These are phyloP conservation scores for Gymnoscopelus braueri DNA, from an alignment of 2,797 vertebrate species.

Conservation along the genomic window DNA sequence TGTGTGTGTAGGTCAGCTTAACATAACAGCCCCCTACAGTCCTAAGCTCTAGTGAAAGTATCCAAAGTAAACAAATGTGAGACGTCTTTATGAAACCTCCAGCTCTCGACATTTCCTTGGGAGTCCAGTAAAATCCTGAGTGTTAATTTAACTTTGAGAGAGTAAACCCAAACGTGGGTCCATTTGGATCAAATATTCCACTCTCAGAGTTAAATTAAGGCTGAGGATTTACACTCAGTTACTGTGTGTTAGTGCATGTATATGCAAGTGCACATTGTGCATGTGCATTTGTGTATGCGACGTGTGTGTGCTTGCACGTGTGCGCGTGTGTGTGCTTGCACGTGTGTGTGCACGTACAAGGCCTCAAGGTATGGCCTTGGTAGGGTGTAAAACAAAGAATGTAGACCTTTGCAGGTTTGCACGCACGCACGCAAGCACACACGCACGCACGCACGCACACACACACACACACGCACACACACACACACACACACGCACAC, in stretches of 20 bases:
- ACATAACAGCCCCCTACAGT: neutral
- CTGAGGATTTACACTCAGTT: neutral
- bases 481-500: neutral
- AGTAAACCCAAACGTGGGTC: no score
- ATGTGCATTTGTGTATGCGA: no score
- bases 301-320: neutral
- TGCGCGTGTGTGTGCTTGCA: neutral
- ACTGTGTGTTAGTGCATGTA: no score
- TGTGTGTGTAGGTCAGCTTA: neutral
- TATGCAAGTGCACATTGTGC: neutral
- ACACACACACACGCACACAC: neutral
- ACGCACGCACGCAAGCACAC: neutral
- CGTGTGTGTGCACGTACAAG: constrained; percentile 1
- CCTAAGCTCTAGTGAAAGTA: constrained; percentile 31
- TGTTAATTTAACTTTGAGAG: no score
- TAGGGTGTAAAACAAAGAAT: constrained; percentile 3
- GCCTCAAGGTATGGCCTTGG: constrained; percentile 18
- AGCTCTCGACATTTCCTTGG: neutral
- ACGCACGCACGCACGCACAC: neutral
- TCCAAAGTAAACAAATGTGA: constrained; percentile 34
- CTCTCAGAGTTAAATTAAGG: no score
- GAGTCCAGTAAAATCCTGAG: no score
- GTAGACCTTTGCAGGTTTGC: constrained; percentile 32
- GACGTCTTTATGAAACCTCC: constrained; percentile 25
- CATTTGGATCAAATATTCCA: no score